phyloP scores from a whole-genome alignment of 2,113 vertebrate genomes.

The Typhlomys cinereus region DNA sequence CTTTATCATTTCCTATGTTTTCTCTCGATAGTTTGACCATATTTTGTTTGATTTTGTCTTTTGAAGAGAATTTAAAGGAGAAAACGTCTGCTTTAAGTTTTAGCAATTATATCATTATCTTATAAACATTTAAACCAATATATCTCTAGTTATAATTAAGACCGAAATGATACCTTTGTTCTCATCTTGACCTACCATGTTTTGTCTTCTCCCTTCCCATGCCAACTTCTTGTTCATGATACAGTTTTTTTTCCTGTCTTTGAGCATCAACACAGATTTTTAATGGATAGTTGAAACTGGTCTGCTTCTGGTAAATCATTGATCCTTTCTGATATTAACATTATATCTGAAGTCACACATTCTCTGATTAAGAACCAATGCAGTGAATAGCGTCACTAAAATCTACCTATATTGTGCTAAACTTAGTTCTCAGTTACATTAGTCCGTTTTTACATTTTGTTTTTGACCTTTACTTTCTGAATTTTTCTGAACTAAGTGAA shows the following conservation, averaged over 20 bases:
- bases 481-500: background rate
- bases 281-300: background rate
- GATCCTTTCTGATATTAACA: too few relatives aligned
- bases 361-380: background rate
- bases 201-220: background rate
- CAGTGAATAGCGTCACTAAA: background rate
- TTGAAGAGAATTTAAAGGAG: constrained; percentile 65
- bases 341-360: background rate
- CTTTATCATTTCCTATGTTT: constrained; percentile 72
- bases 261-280: background rate
- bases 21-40: constrained; percentile 73
- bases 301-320: background rate
- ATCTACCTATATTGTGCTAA: background rate
- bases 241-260: background rate
- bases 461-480: background rate
- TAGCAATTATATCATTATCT: constrained; percentile 72
- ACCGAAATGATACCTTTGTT: constrained; percentile 53
- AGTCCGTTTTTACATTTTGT: background rate
- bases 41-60: constrained; percentile 79
- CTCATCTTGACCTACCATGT: background rate
- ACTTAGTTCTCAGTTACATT: background rate
- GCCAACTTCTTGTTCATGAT: background rate
- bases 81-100: constrained; percentile 70
- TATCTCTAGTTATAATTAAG: constrained; percentile 47
- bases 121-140: constrained; percentile 56